Base-by-base conservation (phyloP, 1,140 invertebrate genomes). In the Leptinotarsa undecemlineata region DNA sequence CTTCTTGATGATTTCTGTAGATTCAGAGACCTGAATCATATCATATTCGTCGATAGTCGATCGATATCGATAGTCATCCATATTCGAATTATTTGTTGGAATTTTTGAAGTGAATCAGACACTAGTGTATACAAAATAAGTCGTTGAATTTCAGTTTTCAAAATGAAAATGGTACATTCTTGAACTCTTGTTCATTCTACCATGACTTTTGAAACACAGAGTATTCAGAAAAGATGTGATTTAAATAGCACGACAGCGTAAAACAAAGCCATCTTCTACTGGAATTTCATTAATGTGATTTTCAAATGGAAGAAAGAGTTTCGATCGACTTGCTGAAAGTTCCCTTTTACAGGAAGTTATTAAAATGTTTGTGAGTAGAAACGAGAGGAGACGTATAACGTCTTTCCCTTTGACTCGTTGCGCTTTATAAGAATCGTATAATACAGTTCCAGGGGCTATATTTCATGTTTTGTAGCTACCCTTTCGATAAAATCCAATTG, bases 401-500 rank as follows among this genome's bases (percentile, higher is more conserved):
- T 57, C 51, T 57, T 57, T 57, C n/a, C 51, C 51, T 57, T 57
- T 57, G 51, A 57, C 1, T 14, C n/a, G 15, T 13, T 17, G 51
- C 51, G 51, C 6, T 57, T 15, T 57, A 57, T 57, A 19, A 17
- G 51, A 57, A 17, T 57, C 51, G 51, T 17, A 57, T 57, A 57
- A 57, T 57, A 19, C 51, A 57, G 51, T 57, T 57, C 51, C 51
- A 57, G n/a, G 51, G 51, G 51, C n/a, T 15, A 57, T 57, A 57
- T 57, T 57, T 57, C 51, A 57, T 57, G n/a, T 57, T 57, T 57
- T 57, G 51, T 57, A 57, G 51, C 51, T 57, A 67, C 64, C 64
- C 64, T 42, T 26, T 67, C 64, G 33, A 42, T 67, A 67, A 67
- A 67, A 67, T 33, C 23, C 64, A 67, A 67, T 67, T 67, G 64